Evolutionary conservation across 1,140 invertebrate species (phyloP), one percentile per base, ranked within the genome.

Genomic region (Chrysoperla carnea): DNA sequence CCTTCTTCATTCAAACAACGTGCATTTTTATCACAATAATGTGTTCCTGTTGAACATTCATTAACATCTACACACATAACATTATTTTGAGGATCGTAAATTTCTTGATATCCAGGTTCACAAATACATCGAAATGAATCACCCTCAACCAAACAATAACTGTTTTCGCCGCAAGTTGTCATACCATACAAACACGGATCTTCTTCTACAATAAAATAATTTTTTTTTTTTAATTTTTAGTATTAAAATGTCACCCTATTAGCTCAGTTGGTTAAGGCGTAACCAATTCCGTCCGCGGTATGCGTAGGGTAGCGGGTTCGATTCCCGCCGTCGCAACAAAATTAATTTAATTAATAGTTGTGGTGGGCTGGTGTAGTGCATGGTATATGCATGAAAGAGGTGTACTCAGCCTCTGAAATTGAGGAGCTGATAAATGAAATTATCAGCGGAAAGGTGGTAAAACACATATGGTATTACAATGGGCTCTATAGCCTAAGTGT

Each of bases 101-200:
- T 57, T 45, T 69, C 66, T 49, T 77, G 72, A 51, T 72, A 83
- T 63, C 82, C 82, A 44, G 73, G 63, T 58, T 78, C 72, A 51
- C 82, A 86, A 37, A 81, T 63, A 46, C 81, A 85, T 49, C 67
- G 67, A 55, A 76, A 88, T 0, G 68, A 69, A 51, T 81, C 76
- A 0, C 73, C 81, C 51, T 79, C 70, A 4, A 81, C 74, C 4
- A 90, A 68, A 56, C 91, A 95, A 3, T 79, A 73, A 50, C 87
- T 88, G 53, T 91, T 76, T 6, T 70, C 62, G 1, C 75, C 76
- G 59, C 91, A 94, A 8, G 68, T 73, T 6, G 68, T 66, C 47
- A 71, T 69, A 8, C 84, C 85, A 54, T 81, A 73, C 35, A 77
- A 72, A 58, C 91, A 95, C 6, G 87, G 87, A 62, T 93, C 84